Conservation (phyloP, 2,113 vertebrate species). For the Mormyrus iriodes region DNA sequence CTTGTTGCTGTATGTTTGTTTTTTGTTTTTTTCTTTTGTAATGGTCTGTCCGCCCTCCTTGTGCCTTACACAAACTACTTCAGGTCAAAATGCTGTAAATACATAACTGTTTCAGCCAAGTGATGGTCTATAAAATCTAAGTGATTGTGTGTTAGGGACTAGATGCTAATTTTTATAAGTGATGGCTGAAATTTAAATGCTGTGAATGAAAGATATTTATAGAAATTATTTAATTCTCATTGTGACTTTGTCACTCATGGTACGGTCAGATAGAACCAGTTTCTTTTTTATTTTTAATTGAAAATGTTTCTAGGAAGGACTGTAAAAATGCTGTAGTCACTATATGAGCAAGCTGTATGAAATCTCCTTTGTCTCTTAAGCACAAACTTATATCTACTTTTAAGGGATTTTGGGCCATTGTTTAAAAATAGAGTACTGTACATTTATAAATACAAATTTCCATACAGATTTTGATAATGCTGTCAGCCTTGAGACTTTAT, state of each 20-base stretch:
- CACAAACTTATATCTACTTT: slow-evolving; percentile 63
- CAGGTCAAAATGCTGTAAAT: slow-evolving; percentile 77
- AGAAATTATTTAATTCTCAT: slow-evolving; percentile 67
- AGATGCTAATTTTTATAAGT: slow-evolving; percentile 53
- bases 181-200: slow-evolving; percentile 64
- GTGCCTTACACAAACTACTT: slow-evolving; percentile 91
- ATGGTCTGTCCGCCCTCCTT: slow-evolving; percentile 61
- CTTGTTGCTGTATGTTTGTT: slow-evolving; percentile 48
- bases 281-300: slow-evolving; percentile 44
- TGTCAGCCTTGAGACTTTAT: slow-evolving; percentile 61
- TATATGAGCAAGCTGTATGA: slow-evolving; percentile 53
- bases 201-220: slow-evolving; percentile 70
- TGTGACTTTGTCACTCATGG: slow-evolving; percentile 64
- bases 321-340: slow-evolving; percentile 66
- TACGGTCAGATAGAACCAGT: slow-evolving; percentile 61
- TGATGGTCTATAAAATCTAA: slow-evolving; percentile 50
- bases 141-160: slow-evolving; percentile 42
- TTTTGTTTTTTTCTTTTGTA: slow-evolving; percentile 36
- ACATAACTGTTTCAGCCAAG: slow-evolving; percentile 49
- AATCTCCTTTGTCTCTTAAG: slow-evolving; percentile 61
- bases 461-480: slow-evolving; percentile 66
- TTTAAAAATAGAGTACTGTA: slow-evolving; percentile 63
- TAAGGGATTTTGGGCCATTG: slow-evolving; percentile 63
- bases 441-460: slow-evolving; percentile 62
- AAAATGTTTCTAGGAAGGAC: slow-evolving; percentile 53